Evolutionary conservation across 1,140 invertebrate species (phyloP), one percentile per base, ranked within the genome.

Genomic region (Sarcophaga peregrina): DNA sequence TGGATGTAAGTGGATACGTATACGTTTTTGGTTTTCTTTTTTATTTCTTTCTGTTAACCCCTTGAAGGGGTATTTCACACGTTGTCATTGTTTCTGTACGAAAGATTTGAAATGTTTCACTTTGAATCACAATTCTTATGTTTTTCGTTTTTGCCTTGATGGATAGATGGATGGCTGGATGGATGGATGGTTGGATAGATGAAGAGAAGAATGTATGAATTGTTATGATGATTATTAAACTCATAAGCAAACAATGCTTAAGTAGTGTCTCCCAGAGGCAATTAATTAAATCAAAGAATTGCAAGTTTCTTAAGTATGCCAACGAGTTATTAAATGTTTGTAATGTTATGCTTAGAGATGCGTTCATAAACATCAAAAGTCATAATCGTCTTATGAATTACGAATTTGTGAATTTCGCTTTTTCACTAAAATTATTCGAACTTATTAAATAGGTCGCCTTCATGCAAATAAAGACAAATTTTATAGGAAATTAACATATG

Each of bases 31-130:
- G 20, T 68, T 25, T 68, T 68, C 6, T 15, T 68, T 68, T 15
- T 25, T 8, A 37, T 68, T 68, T 68, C 3, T 48, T 76, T 47
- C 73, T 8, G 58, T 75, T 76, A 47, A 17, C 11, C 47, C 75
- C 47, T 50, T 78, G 10, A 78, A 78, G 48, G 62, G 47, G 25
- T 52, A 78, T 17, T 25, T 78, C 48, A 52, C 48, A 78, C 75
- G 20, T 78, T 78, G n/a, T 25, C 2, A n/a, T 8, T 25, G 8
- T 7, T 8, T 50, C 11, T 50, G 48, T 50, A 50, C 48, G 13
- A 52, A 52, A 13, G 13, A 52, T 52, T 52, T 9, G 8, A 52
- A 9, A 10, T 52, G 13, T 52, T 52, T 52, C 50, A 52, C 54
- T 58, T 58, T 58, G 54, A 58, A 58, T 58, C 54, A 58, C n/a